These are phyloP conservation scores for Piprites chloris DNA, from an alignment of 2,113 vertebrate genomes.

Conservation along the genomic window DNA sequence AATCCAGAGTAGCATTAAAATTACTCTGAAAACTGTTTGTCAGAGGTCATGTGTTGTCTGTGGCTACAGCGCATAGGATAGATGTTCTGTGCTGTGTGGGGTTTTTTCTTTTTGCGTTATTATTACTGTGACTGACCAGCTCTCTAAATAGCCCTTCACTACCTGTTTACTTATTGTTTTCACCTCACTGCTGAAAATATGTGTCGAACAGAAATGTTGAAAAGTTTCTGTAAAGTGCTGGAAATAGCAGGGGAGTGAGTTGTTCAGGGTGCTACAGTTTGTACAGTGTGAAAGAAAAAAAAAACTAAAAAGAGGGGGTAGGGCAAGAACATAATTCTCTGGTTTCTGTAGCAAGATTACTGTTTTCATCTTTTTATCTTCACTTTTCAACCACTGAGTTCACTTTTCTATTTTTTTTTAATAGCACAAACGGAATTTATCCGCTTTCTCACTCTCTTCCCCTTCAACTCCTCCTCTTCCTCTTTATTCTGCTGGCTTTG, in stretches of 20 bases:
- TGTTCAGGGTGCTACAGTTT: slow-evolving; percentile 79
- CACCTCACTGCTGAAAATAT: slow-evolving; percentile 80
- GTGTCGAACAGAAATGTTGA: slow-evolving; percentile 79
- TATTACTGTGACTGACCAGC: slow-evolving; percentile 81
- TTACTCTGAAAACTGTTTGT: slow-evolving; percentile 88
- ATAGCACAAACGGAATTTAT: slow-evolving; percentile 79
- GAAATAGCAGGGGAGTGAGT: slow-evolving; percentile 81
- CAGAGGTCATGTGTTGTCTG: slow-evolving; percentile 83
- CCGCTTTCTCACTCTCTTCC: slow-evolving; percentile 65
- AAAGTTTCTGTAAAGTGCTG: slow-evolving; percentile 83
- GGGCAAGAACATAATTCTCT: slow-evolving; percentile 78
- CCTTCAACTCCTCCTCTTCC: slow-evolving; percentile 62
- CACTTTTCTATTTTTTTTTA: slow-evolving; percentile 75
- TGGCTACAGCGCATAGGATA: slow-evolving; percentile 74
- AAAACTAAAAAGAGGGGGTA: not conserved
- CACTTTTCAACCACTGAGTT: slow-evolving; percentile 80
- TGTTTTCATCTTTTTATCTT: slow-evolving; percentile 84
- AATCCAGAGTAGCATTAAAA: slow-evolving; percentile 89
- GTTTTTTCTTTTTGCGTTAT: slow-evolving; percentile 68
- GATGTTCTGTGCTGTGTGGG: slow-evolving; percentile 73
- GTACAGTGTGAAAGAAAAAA: slow-evolving; percentile 75
- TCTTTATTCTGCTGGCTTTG: slow-evolving; percentile 51
- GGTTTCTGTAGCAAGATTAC: slow-evolving; percentile 85
- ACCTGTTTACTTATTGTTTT: slow-evolving; percentile 84
- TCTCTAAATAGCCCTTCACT: slow-evolving; percentile 82